These are phyloP conservation scores for Alcedo quadribrachys DNA, from an alignment of 2,797 vertebrate genomes.

Conservation along the genomic window DNA sequence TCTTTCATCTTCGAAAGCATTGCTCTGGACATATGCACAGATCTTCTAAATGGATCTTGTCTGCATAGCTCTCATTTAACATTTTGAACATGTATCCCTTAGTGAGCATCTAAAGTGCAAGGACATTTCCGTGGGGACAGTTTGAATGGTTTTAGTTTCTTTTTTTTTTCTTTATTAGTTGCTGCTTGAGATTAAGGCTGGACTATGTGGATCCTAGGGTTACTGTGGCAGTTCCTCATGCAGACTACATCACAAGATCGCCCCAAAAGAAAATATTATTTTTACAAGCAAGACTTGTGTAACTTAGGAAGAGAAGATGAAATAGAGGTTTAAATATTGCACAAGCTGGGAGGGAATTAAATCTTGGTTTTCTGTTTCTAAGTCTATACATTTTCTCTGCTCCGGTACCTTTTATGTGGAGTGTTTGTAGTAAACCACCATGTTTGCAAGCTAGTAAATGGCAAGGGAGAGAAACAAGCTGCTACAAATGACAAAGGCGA, in stretches of 20 bases:
- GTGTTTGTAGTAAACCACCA: constrained; percentile 2
- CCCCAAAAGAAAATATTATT: not conserved
- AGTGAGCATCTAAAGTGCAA: not conserved
- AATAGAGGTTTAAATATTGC: not conserved
- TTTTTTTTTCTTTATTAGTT: not conserved
- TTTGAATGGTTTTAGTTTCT: not conserved
- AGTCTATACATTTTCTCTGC: not conserved
- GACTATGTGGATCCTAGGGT: not conserved
- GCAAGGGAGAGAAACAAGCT: not conserved
- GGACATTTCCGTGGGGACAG: not conserved
- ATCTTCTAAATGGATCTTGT: constrained; percentile 16
- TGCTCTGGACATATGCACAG: constrained; percentile 17
- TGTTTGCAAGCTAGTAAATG: not conserved
- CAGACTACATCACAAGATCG: not conserved
- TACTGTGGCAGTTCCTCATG: not conserved
- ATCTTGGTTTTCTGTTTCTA: not conserved
- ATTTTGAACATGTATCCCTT: not conserved
- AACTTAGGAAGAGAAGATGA: not conserved
- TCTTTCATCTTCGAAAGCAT: constrained; percentile 46
- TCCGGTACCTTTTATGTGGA: not conserved
- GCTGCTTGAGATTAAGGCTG: not conserved
- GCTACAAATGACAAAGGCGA: not conserved
- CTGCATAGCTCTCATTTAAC: not conserved
- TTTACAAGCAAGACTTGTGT: not conserved
- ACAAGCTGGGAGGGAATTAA: not conserved